Evolutionary conservation across 2,888 invertebrate species (phyloP), one percentile per base, ranked within the genome.

Genomic region (Oligia fasciuncula): DNA sequence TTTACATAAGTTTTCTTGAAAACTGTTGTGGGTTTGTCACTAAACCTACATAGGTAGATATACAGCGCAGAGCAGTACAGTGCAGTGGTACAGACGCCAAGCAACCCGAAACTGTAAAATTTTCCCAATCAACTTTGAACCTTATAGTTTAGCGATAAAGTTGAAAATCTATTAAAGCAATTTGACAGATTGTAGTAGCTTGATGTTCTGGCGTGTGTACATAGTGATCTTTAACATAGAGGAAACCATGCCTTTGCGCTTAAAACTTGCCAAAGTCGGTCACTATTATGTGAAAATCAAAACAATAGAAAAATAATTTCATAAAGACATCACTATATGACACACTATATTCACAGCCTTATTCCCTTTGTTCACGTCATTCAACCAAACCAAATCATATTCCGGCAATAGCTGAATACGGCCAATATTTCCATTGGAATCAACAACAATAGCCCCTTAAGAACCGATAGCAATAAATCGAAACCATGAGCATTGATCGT

Each of bases 381-480:
- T 89, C 90, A 89, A 91, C 88, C 91, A 91, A 90, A 90, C 91
- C 89, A 93, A 94, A 93, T 92, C 91, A 91, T 91, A 91, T 92
- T 93, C 91, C 86, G 80, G 75, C 83, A 88, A 89, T 84, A 88
- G 90, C 91, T 91, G 92, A 94, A 93, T 93, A 92, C 93, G 90
- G 88, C 89, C 93, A 93, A 94, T 95, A 95, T 95, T 94, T 94
- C 93, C 93, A 93, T 94, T 93, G 92, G 92, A 90, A 90, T 90
- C 91, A 92, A 92, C 94, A 94, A 95, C 95, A 95, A 96, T 94
- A 85, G 93, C 92, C 92, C 90, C 93, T 94, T 93, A 94, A 94
- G 94, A 95, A 94, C 92, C 94, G 92, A 94, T 94, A 93, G 93
- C 93, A 92, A 95, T 96, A 96, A 96, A 95, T 95, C 94, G 95